Percentiles rank a stretch among this genome's conserved stretches.
Evolutionary conservation across 2,113 vertebrate genomes (phyloP).

Genomic region (Alosa alosa): DNA sequence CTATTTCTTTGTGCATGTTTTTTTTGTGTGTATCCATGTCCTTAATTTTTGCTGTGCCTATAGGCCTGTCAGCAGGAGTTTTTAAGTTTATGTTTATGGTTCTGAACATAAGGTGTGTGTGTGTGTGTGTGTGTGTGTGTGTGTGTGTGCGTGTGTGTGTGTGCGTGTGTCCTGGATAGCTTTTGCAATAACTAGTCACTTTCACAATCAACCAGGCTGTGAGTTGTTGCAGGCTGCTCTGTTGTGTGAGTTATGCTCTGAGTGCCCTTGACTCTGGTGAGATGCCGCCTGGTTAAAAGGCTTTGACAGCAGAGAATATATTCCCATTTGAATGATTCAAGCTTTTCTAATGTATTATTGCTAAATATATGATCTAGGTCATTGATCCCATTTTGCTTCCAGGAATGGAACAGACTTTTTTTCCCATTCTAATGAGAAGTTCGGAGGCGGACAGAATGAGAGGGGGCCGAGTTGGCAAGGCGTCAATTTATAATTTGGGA

Average conservation of each 20-base stretch:
- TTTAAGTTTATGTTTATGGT: not conserved
- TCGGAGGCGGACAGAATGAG: slow-evolving; percentile 50
- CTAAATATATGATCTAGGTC: slow-evolving; percentile 65
- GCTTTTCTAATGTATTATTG: slow-evolving; percentile 50
- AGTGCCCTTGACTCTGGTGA: slow-evolving; percentile 49
- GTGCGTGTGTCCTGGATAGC: not conserved
- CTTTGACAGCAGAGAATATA: slow-evolving; percentile 42
- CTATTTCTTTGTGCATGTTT: not conserved
- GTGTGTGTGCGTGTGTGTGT: slow-evolving; percentile 23
- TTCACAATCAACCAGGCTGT: not conserved
- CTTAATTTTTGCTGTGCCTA: not conserved
- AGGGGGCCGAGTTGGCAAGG: slow-evolving; percentile 40
- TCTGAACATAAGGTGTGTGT: slow-evolving; percentile 42
- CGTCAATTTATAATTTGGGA: slow-evolving; percentile 42
- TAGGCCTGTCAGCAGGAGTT: not conserved
- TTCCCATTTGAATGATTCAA: slow-evolving; percentile 51
- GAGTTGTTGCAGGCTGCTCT: too few species aligned
- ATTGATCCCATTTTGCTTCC: slow-evolving; percentile 61
- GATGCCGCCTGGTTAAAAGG: slow-evolving; percentile 30
- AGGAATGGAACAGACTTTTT: slow-evolving; percentile 48
- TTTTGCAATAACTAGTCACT: not conserved
- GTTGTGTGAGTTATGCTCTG: slow-evolving; percentile 36
- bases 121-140: slow-evolving; percentile 34
- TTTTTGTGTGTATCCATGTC: slow-evolving; percentile 13
- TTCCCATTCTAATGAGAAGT: slow-evolving; percentile 54